Conservation (phyloP, 2,113 vertebrate genomes). For the Colaptes auratus region DNA sequence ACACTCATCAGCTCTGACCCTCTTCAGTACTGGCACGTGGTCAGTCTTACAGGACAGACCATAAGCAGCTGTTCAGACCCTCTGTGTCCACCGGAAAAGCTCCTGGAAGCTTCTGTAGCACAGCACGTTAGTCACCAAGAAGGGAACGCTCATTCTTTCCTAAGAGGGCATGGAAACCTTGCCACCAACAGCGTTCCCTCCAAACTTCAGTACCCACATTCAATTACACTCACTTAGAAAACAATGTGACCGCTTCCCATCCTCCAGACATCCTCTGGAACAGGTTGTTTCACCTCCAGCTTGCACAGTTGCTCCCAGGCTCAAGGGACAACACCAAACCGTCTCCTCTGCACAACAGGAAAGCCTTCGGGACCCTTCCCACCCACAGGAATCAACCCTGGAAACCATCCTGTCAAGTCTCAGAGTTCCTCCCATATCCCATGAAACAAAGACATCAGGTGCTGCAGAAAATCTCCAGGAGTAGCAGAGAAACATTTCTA, state of each 20-base stretch:
- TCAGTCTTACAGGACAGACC: neutral
- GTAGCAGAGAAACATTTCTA: neutral
- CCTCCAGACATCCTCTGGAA: neutral
- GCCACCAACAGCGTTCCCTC: neutral
- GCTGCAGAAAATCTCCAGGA: neutral
- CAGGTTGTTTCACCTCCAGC: neutral
- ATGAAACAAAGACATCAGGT: neutral
- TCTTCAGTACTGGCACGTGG: neutral
- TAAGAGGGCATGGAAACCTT: neutral
- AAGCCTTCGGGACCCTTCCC: neutral
- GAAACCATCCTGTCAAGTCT: neutral
- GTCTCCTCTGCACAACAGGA: neutral
- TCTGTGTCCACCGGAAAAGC: neutral
- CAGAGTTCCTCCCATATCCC: neutral
- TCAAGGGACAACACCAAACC: neutral
- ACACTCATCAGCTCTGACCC: neutral
- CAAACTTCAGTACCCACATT: neutral
- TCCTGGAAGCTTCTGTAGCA: neutral
- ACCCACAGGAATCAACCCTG: neutral
- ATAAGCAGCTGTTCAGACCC: neutral
- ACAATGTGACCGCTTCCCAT: neutral
- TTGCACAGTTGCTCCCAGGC: neutral
- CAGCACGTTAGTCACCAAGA: neutral
- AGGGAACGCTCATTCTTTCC: neutral
- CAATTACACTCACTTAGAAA: neutral